A percentile compares a stretch with the other conserved stretches of the same genome.
Conservation (phyloP, 2,113 vertebrate species). For the Phrynosoma platyrhinos region DNA sequence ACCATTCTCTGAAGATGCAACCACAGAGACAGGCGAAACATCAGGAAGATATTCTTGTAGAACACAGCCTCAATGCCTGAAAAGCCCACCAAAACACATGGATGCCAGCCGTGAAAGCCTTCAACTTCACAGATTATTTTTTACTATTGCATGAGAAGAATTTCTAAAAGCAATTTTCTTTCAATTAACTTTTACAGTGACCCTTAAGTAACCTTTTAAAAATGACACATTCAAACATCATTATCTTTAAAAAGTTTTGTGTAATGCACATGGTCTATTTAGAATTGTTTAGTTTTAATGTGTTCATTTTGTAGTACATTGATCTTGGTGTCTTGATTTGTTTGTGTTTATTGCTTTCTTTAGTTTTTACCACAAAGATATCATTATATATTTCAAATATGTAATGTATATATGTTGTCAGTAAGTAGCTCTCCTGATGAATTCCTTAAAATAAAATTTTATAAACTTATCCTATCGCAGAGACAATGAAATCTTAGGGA, state of each 20-base stretch:
- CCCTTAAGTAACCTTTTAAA: neutral
- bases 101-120: no score
- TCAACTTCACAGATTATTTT: no score
- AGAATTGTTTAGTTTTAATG: neutral
- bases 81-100: no score
- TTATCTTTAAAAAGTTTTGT: neutral
- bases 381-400: neutral
- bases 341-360: conserved; percentile 29
- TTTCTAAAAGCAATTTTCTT: neutral
- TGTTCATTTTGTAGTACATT: conserved; percentile 1
- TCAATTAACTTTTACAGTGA: neutral
- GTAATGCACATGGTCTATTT: neutral
- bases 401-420: neutral
- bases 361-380: neutral
- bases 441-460: neutral
- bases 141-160: neutral
- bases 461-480: neutral
- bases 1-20: no score
- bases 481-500: conserved; percentile 18
- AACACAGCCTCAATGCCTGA: no score
- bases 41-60: no score
- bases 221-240: neutral
- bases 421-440: neutral
- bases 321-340: conserved; percentile 25
- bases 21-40: no score